Percentiles rank a stretch among this genome's conserved stretches.
Conservation (phyloP, 2,888 invertebrate genomes). For the Nycteola revayana region DNA sequence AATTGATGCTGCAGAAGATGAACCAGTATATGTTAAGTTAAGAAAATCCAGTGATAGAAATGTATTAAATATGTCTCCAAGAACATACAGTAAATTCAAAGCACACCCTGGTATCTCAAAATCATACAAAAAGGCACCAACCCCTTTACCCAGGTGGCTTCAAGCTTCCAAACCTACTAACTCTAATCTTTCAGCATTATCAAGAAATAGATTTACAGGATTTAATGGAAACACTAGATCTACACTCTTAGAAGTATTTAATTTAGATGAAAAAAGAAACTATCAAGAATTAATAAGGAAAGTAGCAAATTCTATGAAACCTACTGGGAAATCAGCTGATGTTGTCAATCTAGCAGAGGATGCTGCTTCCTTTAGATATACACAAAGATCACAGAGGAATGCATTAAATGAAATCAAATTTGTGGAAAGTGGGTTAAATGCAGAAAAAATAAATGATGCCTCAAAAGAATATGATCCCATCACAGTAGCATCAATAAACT, state of each 20-base stretch:
- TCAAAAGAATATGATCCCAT: conserved; percentile 67
- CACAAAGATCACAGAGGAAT: conserved; percentile 57
- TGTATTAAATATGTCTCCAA: conserved; percentile 46
- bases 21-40: conserved; percentile 52
- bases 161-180: conserved; percentile 42
- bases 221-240: conserved; percentile 59
- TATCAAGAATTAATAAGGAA: conserved; percentile 79
- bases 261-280: conserved; percentile 80
- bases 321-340: conserved; percentile 48
- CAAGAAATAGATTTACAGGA: conserved; percentile 50
- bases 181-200: conserved; percentile 43
- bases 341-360: conserved; percentile 61
- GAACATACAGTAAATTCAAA: conserved; percentile 57
- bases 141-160: conserved; percentile 60
- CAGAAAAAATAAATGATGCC: conserved; percentile 49
- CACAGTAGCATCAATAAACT: conserved; percentile 69
- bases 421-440: conserved; percentile 48
- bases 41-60: conserved; percentile 50
- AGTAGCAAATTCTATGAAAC: conserved; percentile 52
- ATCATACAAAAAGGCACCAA: conserved; percentile 54
- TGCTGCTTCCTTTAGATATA: conserved; percentile 55
- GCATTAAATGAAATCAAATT: conserved; percentile 60
- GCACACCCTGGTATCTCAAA: conserved; percentile 63
- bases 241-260: conserved; percentile 74
- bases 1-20: conserved; percentile 41